Percentiles rank a stretch among this genome's conserved stretches.
phyloP scores from a whole-genome alignment of 2,797 vertebrate species.

The Pygocentrus nattereri region DNA sequence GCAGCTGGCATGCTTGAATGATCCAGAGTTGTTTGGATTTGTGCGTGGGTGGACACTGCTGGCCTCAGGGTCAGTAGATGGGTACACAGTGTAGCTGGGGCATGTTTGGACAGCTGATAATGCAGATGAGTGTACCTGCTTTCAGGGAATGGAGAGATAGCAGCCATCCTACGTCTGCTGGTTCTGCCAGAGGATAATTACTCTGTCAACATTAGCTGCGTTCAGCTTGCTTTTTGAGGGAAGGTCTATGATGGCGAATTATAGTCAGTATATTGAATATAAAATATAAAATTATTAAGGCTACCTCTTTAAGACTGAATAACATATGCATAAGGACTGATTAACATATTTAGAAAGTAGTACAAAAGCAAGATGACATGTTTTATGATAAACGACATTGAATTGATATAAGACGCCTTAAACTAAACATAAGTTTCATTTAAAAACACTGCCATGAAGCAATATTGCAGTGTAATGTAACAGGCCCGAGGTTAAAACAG shows the following conservation, averaged over 20 bases:
- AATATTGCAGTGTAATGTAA: too few relatives aligned
- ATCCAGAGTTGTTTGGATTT: conserved; percentile 3
- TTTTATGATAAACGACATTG: too few relatives aligned
- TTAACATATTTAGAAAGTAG: too few relatives aligned
- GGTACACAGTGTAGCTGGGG: conserved; percentile 63
- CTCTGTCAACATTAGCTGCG: conserved; percentile 47
- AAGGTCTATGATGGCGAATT: conserved; percentile 14
- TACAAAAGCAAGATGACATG: too few relatives aligned
- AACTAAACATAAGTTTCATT: too few relatives aligned
- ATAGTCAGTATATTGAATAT: not conserved
- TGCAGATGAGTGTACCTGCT: conserved; percentile 66
- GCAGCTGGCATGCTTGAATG: not conserved
- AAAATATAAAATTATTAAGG: not conserved
- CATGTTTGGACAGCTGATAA: conserved; percentile 77
- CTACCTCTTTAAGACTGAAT: too few relatives aligned
- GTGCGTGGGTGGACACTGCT: conserved; percentile 44
- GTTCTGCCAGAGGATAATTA: conserved; percentile 46
- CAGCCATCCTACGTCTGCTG: conserved; percentile 49
- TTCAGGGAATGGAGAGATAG: conserved; percentile 59
- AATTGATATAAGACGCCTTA: too few relatives aligned
- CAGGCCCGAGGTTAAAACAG: too few relatives aligned
- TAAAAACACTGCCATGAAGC: too few relatives aligned
- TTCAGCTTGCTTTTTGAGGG: conserved; percentile 27
- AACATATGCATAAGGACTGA: too few relatives aligned
- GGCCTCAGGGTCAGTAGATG: conserved; percentile 27